These are phyloP conservation scores for Furcula furcula DNA, from an alignment of 2,888 invertebrate species.

Conservation along the genomic window DNA sequence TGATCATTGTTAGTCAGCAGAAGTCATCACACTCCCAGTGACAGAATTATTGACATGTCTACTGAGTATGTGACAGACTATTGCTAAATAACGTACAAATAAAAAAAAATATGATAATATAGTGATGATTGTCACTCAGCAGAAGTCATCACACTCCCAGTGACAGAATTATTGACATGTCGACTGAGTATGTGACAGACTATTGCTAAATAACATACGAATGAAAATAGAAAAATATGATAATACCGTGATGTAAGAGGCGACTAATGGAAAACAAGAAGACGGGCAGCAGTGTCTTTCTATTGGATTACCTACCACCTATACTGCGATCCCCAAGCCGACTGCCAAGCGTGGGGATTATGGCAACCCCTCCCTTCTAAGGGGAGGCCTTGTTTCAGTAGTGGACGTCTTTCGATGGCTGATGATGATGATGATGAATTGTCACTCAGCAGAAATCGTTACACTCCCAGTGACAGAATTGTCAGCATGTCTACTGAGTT, in stretches of 20 bases:
- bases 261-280: too few species aligned
- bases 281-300: too few species aligned
- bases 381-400: too few species aligned
- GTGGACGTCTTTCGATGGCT: too few species aligned
- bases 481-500: slow-evolving; percentile 19
- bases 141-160: slow-evolving; percentile 12
- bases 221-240: neutral
- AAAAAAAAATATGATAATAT: neutral
- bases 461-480: slow-evolving; percentile 16
- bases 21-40: slow-evolving; percentile 10
- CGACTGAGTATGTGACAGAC: too few species aligned
- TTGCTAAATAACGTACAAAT: neutral
- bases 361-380: too few species aligned
- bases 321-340: too few species aligned
- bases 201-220: slow-evolving; percentile 1
- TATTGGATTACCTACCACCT: too few species aligned
- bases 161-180: slow-evolving; percentile 15
- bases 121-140: neutral
- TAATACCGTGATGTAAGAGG: neutral
- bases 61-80: slow-evolving; percentile 12
- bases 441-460: neutral
- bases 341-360: too few species aligned
- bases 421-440: neutral
- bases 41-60: slow-evolving; percentile 10
- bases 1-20: slow-evolving; percentile 1